Base-by-base conservation (phyloP, 1,140 invertebrate genomes). In the Nasonia giraulti region DNA sequence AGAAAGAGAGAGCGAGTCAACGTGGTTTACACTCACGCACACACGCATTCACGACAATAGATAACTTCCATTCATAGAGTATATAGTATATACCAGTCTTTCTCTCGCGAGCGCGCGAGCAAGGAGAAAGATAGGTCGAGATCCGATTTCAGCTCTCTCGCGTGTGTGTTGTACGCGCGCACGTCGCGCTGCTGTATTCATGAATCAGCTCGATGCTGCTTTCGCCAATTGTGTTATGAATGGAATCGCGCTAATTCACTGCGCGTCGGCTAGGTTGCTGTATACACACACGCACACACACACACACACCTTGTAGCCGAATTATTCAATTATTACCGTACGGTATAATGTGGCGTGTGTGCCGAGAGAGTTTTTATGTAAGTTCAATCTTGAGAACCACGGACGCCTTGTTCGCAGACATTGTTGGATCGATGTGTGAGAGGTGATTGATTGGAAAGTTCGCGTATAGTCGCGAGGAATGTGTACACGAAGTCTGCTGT, bases 151-250 rank as follows among this genome's bases (percentile, higher is more conserved):
- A 14, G 23, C 8, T n/a, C 23, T 62, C 14, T 50, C 12, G 11
- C 47, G 14, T 2, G 47, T 50, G 47, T 50, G 47, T 50, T 50
- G 10, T 50, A 10, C 66, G n/a, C 74, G 74, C 74, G 40, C 40
- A 44, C 40, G 40, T 44, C 40, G 40, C 40, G 73, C 31, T 31
- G 77, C 20, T 33, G 23, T 79, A 79, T 47, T 47, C 82, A 33
- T 80, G 68, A 80, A 80, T 75, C 77, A 75, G 44, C 75, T 62
- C 55, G 68, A 33, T 27, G 69, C 69, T 62, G 79, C 84, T 85
- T 85, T 85, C 79, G 84, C 84, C 84, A 85, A 85, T 85, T 85
- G 84, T 81, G 84, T 85, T 69, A 27, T 85, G 78, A 85, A 81
- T 85, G 78, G 31, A 81, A 81, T 76, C 77, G 55, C 78, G 84